phyloP scores from a whole-genome alignment of 2,797 vertebrate species.

The Rhyacichthys aspro region DNA sequence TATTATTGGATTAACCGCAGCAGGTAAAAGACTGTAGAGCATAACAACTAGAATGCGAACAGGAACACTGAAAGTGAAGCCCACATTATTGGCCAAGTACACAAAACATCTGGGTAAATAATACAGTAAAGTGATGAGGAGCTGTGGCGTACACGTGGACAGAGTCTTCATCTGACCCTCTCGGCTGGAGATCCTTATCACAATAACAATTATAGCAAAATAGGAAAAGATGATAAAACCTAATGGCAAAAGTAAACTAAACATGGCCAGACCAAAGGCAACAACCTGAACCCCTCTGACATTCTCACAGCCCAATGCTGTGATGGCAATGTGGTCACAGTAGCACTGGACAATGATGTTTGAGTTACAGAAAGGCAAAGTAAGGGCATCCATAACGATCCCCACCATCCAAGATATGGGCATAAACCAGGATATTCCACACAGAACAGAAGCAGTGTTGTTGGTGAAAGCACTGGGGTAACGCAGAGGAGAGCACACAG shows the following conservation, averaged over 20 bases:
- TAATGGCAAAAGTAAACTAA: constrained; percentile 61
- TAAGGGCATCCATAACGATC: constrained; percentile 48
- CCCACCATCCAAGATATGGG: constrained; percentile 32
- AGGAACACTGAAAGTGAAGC: constrained; percentile 26
- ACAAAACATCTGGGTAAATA: constrained; percentile 45
- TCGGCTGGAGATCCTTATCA: constrained; percentile 59
- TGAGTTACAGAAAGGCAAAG: constrained; percentile 62
- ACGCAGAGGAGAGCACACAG: constrained; percentile 59
- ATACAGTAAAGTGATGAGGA: constrained; percentile 68
- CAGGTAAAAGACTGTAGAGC: constrained; percentile 58
- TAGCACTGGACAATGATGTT: constrained; percentile 73
- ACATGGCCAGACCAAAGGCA: constrained; percentile 59
- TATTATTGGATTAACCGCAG: constrained; percentile 74
- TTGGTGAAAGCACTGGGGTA: constrained; percentile 70
- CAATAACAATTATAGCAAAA: constrained; percentile 53
- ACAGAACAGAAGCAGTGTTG: constrained; percentile 18
- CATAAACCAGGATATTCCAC: constrained; percentile 50
- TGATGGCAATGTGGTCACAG: constrained; percentile 69
- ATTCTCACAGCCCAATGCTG: constrained; percentile 67
- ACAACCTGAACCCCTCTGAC: constrained; percentile 41
- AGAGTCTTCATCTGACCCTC: constrained; percentile 43
- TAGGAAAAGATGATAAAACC: constrained; percentile 74
- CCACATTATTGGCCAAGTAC: constrained; percentile 34
- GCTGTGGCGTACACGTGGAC: constrained; percentile 70
- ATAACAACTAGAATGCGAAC: constrained; percentile 38